These are phyloP conservation scores for Dolichoris vasculosae DNA, from an alignment of 1,140 invertebrate genomes.

Conservation along the genomic window DNA sequence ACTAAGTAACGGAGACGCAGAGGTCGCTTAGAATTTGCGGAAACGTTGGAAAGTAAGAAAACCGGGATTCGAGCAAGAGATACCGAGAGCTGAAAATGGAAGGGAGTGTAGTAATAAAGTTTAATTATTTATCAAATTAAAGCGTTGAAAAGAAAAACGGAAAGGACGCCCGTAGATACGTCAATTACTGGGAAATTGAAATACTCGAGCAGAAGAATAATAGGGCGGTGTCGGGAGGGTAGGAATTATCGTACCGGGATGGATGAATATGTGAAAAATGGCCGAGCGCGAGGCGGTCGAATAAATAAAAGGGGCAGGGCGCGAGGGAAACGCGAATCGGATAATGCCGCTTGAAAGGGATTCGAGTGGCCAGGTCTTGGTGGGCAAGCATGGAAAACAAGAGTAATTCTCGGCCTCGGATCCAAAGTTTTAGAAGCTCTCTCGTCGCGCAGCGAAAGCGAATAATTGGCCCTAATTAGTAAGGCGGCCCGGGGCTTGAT, in stretches of 20 bases:
- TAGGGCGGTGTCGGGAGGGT: background rate
- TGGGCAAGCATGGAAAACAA: conserved; percentile 17
- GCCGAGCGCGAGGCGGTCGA: background rate
- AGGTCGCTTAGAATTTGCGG: no score
- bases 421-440: conserved; percentile 52
- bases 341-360: conserved; percentile 41
- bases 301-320: background rate
- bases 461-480: conserved; percentile 68
- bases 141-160: background rate
- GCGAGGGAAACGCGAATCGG: background rate
- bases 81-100: background rate
- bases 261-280: background rate
- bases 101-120: background rate
- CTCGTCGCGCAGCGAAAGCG: conserved; percentile 36
- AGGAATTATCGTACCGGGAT: background rate
- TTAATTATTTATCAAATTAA: conserved; percentile 2
- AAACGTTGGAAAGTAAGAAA: background rate
- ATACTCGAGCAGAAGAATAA: background rate
- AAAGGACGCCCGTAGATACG: background rate
- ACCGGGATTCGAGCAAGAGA: background rate
- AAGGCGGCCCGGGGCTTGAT: conserved; percentile 62
- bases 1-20: conserved; percentile 34
- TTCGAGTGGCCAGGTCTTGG: background rate
- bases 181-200: conserved; percentile 27
- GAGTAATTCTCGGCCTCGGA: conserved; percentile 37